Conservation (phyloP, 2,888 invertebrate genomes). For the Morpho deidamia region DNA sequence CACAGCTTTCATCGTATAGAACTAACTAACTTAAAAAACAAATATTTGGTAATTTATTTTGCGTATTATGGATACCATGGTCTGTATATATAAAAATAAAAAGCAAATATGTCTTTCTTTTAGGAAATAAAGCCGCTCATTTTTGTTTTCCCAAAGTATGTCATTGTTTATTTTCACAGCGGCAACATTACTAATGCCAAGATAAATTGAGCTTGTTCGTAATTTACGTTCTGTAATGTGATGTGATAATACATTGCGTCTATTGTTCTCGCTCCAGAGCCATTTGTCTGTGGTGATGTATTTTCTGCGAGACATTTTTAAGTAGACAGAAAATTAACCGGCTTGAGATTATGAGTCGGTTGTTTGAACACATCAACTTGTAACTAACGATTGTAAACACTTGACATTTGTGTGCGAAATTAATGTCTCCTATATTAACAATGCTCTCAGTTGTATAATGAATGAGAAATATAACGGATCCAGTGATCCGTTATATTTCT, state of each 20-base stretch:
- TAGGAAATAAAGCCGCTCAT: neutral
- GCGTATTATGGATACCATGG: no score
- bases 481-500: no score
- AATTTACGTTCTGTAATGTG: constrained; percentile 13
- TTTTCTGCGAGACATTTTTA: neutral
- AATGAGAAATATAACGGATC: no score
- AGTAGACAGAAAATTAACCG: neutral
- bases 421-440: no score
- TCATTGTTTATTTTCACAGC: constrained; percentile 19
- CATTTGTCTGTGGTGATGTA: neutral
- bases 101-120: neutral
- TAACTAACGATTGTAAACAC: no score
- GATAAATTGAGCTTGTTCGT: constrained; percentile 19
- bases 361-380: neutral
- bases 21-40: no score
- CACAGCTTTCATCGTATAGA: no score
- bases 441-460: no score
- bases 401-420: no score
- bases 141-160: constrained; percentile 16
- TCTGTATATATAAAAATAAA: no score
- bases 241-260: constrained; percentile 6
- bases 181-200: constrained; percentile 14
- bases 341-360: neutral
- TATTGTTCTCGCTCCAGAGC: constrained; percentile 2
- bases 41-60: no score